phyloP scores from a whole-genome alignment of 2,113 vertebrate species.

The Strix aluco region DNA sequence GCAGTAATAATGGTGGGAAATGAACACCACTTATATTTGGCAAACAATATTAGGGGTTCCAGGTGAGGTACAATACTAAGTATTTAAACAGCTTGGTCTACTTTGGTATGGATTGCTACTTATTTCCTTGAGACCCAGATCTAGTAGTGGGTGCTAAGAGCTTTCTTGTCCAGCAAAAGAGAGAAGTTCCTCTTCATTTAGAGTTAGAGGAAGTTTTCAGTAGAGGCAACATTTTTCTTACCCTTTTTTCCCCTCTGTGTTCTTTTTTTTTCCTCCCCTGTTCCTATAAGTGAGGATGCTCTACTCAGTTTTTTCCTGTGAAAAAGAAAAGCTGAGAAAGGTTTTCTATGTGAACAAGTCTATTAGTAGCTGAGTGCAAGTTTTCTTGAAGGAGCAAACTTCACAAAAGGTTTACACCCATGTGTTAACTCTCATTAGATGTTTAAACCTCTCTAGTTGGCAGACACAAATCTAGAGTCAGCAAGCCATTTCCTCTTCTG shows the following conservation, averaged over 20 bases:
- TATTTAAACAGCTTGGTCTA: neutral
- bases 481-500: neutral
- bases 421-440: neutral
- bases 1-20: neutral
- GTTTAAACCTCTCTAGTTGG: neutral
- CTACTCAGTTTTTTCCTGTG: neutral
- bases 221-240: neutral
- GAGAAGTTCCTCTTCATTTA: neutral
- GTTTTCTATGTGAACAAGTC: neutral
- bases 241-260: neutral
- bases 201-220: neutral
- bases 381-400: neutral
- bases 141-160: neutral
- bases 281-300: neutral
- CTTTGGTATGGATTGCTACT: neutral
- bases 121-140: neutral
- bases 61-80: neutral
- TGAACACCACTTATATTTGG: neutral
- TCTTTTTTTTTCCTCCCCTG: fast-evolving
- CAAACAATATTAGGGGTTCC: neutral
- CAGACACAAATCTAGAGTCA: neutral
- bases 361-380: neutral
- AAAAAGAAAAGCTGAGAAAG: neutral
- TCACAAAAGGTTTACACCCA: neutral
- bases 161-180: neutral